These are phyloP conservation scores for Zaprionus capensis DNA, from an alignment of 1,140 invertebrate species.

Conservation along the genomic window DNA sequence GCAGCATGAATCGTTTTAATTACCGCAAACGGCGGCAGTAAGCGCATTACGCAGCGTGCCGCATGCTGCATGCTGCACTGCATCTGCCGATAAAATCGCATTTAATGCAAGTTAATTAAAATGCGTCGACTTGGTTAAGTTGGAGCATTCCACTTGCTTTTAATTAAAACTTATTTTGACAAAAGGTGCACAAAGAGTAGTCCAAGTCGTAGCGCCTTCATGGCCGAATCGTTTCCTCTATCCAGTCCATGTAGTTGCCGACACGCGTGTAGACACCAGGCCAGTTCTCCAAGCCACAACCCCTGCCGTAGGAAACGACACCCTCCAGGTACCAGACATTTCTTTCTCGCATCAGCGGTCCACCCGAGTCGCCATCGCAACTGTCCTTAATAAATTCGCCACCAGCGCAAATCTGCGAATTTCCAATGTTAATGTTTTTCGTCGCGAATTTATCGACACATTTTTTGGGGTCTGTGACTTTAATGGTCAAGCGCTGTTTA, in stretches of 20 bases:
- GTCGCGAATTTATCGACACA: slow-evolving; percentile 85
- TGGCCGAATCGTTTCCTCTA: slow-evolving; percentile 86
- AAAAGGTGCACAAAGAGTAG: slow-evolving; percentile 36
- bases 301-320: slow-evolving; percentile 91
- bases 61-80: slow-evolving; percentile 4
- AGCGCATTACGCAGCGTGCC: slow-evolving; percentile 70
- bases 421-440: slow-evolving; percentile 50
- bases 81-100: slow-evolving; percentile 75
- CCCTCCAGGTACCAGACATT: slow-evolving; percentile 85
- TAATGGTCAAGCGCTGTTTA: slow-evolving; percentile 86
- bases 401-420: slow-evolving; percentile 88
- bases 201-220: slow-evolving; percentile 12
- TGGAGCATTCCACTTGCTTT: slow-evolving; percentile 34
- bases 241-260: slow-evolving; percentile 89
- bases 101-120: slow-evolving; percentile 79
- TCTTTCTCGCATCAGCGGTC: slow-evolving; percentile 89
- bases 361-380: slow-evolving; percentile 91
- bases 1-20: slow-evolving; percentile 64
- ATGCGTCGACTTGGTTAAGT: slow-evolving; percentile 49
- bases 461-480: slow-evolving; percentile 84
- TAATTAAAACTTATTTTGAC: slow-evolving; percentile 74
- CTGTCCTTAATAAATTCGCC: slow-evolving; percentile 88
- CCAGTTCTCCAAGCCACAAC: slow-evolving; percentile 89
- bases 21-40: slow-evolving; percentile 70
- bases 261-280: slow-evolving; percentile 93